phyloP scores from a whole-genome alignment of 2,113 vertebrate genomes.

The Colossoma macropomum region DNA sequence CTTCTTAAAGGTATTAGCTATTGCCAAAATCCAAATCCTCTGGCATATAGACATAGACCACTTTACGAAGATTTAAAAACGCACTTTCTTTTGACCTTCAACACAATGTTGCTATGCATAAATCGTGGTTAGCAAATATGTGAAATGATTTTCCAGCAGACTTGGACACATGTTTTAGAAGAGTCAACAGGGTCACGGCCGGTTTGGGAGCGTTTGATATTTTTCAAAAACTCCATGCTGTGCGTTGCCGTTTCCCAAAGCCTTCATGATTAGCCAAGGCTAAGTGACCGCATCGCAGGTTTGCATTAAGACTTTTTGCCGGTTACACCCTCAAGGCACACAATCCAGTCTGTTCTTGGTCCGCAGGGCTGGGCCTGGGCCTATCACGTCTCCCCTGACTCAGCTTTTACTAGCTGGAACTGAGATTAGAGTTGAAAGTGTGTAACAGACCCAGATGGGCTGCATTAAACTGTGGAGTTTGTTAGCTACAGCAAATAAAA shows the following conservation, averaged over 20 bases:
- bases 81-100: conserved; percentile 13
- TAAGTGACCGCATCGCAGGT: conserved; percentile 51
- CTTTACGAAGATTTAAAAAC: not conserved
- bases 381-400: conserved; percentile 56
- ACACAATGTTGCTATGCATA: not conserved
- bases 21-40: not conserved
- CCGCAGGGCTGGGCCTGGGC: conserved; percentile 5
- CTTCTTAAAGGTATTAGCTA: not conserved
- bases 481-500: conserved; percentile 34
- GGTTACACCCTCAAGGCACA: conserved; percentile 62
- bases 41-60: not conserved
- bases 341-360: conserved; percentile 45
- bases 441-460: conserved; percentile 45
- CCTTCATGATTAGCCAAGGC: conserved; percentile 54
- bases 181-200: conserved; percentile 22
- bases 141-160: conserved; percentile 26
- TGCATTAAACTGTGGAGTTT: conserved; percentile 37
- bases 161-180: conserved; percentile 26
- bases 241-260: conserved; percentile 32
- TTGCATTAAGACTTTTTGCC: conserved; percentile 49
- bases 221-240: conserved; percentile 29
- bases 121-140: conserved; percentile 16
- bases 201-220: conserved; percentile 9
- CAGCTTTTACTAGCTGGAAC: conserved; percentile 42
- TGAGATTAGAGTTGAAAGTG: conserved; percentile 44